phyloP scores from a whole-genome alignment of 2,888 invertebrate genomes.

The Drosophila ustulata region DNA sequence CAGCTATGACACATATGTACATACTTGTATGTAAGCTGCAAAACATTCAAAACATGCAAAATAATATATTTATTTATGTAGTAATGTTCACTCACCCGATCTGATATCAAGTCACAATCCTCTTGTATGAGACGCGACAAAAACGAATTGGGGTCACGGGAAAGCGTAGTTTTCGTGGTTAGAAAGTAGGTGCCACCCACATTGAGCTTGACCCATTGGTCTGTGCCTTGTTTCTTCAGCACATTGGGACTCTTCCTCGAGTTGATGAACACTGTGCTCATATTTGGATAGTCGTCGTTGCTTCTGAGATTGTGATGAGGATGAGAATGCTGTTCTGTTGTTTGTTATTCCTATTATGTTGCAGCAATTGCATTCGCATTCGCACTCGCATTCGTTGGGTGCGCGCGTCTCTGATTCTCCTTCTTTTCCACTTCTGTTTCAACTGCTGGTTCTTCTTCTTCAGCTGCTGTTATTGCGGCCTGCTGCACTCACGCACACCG shows the following conservation, averaged over 20 bases:
- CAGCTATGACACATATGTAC: constrained; percentile 32
- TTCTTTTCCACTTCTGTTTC: background rate
- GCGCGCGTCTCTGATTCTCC: constrained; percentile 6
- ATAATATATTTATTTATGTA: constrained; percentile 1
- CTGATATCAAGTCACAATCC: constrained; percentile 98
- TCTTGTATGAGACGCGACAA: constrained; percentile 98
- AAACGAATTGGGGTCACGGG: constrained; percentile 98
- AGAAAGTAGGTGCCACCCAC: constrained; percentile 99
- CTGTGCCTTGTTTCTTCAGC: constrained; percentile 90
- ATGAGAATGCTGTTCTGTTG: constrained; percentile 1
- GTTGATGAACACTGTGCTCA: constrained; percentile 85
- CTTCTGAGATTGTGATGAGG: constrained; percentile 11
- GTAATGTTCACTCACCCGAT: constrained; percentile 91
- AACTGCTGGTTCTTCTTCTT: constrained; percentile 6
- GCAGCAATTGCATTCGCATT: constrained; percentile 13
- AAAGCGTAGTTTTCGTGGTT: constrained; percentile 98
- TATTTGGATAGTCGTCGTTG: constrained; percentile 49
- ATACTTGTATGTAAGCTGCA: constrained; percentile 14
- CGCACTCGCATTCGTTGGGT: background rate
- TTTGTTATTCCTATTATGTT: background rate
- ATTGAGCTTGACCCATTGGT: constrained; percentile 98
- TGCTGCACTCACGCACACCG: constrained; percentile 17
- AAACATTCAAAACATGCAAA: background rate
- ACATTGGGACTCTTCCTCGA: constrained; percentile 86
- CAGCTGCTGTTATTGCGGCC: constrained; percentile 6